These are phyloP conservation scores for Hippocampus barbouri DNA, from an alignment of 2,113 vertebrate genomes.

Conservation along the genomic window DNA sequence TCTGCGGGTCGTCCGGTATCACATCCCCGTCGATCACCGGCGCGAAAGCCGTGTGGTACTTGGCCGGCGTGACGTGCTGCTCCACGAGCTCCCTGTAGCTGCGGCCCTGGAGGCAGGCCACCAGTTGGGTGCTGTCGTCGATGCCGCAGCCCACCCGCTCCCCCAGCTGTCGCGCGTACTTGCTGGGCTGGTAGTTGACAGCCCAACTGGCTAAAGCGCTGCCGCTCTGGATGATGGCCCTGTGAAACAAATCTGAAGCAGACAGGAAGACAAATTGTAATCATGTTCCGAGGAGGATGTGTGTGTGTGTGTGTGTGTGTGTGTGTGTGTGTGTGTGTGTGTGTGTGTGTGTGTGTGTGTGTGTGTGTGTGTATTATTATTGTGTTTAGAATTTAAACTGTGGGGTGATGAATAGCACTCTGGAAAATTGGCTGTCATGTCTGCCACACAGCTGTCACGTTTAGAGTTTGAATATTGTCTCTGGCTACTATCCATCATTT, in stretches of 20 bases:
- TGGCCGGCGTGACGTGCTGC: conserved; percentile 86
- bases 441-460: too few species aligned
- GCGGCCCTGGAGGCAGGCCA: conserved; percentile 88
- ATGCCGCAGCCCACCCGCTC: conserved; percentile 93
- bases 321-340: neutral
- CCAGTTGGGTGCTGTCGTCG: conserved; percentile 86
- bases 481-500: too few species aligned
- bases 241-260: conserved; percentile 91
- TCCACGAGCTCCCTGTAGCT: conserved; percentile 90
- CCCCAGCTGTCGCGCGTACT: conserved; percentile 87
- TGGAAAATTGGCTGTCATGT: too few species aligned
- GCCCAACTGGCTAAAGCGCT: conserved; percentile 98
- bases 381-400: too few species aligned
- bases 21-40: conserved; percentile 97
- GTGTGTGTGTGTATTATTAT: neutral
- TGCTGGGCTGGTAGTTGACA: conserved; percentile 97
- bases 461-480: too few species aligned
- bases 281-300: neutral
- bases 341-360: too few species aligned
- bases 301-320: neutral
- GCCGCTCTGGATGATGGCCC: conserved; percentile 97
- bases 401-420: too few species aligned
- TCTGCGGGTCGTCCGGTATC: conserved; percentile 97
- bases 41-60: conserved; percentile 97
- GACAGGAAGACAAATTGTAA: conserved; percentile 30